Evolutionary conservation across 2,888 invertebrate species (phyloP).

Genomic region (Blastobasis lacticolella): DNA sequence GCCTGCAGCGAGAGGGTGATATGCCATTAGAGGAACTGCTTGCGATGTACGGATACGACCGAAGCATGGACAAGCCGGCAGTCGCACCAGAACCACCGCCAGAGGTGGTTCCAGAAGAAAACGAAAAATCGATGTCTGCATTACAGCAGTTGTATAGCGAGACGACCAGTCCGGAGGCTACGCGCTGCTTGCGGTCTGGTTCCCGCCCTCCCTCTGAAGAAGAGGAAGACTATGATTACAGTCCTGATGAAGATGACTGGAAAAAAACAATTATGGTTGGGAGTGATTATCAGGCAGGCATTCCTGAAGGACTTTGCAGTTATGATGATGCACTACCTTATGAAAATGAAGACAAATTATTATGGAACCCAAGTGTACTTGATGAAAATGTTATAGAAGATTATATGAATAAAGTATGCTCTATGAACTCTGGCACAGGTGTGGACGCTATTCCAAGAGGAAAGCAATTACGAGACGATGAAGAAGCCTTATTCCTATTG

Average conservation of each 20-base stretch:
- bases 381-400: constrained; percentile 84
- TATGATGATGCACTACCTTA: constrained; percentile 96
- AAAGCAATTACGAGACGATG: constrained; percentile 87
- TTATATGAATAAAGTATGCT: constrained; percentile 80
- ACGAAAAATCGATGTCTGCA: constrained; percentile 63
- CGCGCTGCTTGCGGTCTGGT: constrained; percentile 71
- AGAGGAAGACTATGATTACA: constrained; percentile 87
- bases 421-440: constrained; percentile 57
- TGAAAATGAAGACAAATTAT: constrained; percentile 94
- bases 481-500: constrained; percentile 91
- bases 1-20: constrained; percentile 93
- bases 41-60: constrained; percentile 88
- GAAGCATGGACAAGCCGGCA: constrained; percentile 53
- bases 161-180: constrained; percentile 55
- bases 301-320: constrained; percentile 92
- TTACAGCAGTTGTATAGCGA: constrained; percentile 61
- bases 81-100: constrained; percentile 44
- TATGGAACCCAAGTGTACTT: constrained; percentile 92
- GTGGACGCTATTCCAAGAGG: constrained; percentile 79
- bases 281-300: constrained; percentile 92
- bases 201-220: constrained; percentile 87
- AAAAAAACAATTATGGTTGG: constrained; percentile 98
- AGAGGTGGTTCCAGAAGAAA: constrained; percentile 51
- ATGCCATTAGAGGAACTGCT: constrained; percentile 96
- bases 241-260: constrained; percentile 91